These are phyloP conservation scores for Orchesellides sinensis DNA, from an alignment of 2,888 invertebrate species.

Conservation along the genomic window DNA sequence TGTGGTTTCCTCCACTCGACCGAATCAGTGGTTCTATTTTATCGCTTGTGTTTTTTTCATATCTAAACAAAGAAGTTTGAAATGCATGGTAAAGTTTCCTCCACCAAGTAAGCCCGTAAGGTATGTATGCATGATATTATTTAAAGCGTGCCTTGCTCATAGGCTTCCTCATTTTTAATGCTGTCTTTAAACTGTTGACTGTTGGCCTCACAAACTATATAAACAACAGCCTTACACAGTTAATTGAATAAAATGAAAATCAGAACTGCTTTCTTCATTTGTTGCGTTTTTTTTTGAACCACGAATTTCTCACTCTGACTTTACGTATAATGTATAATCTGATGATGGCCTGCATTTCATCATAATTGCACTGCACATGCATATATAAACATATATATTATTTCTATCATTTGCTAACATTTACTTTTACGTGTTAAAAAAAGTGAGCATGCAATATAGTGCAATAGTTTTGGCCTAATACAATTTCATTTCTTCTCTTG, in stretches of 20 bases:
- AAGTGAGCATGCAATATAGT: constrained; percentile 5
- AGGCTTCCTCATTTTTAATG: background rate
- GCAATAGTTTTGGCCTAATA: constrained; percentile 14
- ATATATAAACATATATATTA: too few relatives aligned
- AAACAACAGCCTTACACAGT: background rate
- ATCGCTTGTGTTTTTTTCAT: constrained; percentile 37
- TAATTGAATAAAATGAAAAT: constrained; percentile 36
- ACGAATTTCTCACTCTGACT: background rate
- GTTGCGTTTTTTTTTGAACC: background rate
- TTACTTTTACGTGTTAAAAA: constrained; percentile 3
- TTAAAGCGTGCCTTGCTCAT: too few relatives aligned
- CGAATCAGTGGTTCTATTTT: constrained; percentile 60
- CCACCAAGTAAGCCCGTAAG: background rate
- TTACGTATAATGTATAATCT: background rate
- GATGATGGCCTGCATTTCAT: constrained; percentile 27
- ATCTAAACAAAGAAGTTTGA: constrained; percentile 51
- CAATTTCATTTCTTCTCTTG: constrained; percentile 2
- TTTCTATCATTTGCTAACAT: too few relatives aligned
- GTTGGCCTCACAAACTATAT: background rate
- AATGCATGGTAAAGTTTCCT: background rate
- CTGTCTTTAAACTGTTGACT: constrained; percentile 10
- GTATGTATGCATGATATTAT: too few relatives aligned
- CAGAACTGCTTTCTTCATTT: constrained; percentile 12
- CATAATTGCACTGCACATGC: constrained; percentile 2
- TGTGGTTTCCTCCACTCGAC: constrained; percentile 62